Conservation (phyloP, 2,113 vertebrate species). For the Leptodactylus fuscus region DNA sequence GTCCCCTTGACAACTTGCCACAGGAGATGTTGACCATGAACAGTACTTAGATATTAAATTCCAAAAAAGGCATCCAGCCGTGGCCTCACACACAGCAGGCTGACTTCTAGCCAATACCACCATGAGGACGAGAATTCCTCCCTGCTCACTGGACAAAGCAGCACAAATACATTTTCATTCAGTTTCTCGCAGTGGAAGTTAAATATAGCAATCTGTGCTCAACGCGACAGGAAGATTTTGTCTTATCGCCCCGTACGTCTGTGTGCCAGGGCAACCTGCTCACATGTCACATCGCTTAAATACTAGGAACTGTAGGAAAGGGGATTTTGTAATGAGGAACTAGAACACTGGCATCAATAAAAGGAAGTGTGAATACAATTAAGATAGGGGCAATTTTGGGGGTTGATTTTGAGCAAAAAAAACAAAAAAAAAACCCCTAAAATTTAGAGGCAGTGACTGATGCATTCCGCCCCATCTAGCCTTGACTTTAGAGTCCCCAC, state of each 20-base stretch:
- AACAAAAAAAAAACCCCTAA: too few species aligned
- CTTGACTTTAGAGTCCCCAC: too few species aligned
- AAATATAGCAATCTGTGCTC: not conserved
- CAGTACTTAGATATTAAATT: slow-evolving; percentile 48
- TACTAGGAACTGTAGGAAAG: too few species aligned
- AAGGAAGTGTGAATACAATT: too few species aligned
- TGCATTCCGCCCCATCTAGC: too few species aligned
- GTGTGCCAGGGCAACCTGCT: not conserved
- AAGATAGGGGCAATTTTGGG: too few species aligned
- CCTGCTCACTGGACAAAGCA: slow-evolving; percentile 46
- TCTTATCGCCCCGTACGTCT: not conserved
- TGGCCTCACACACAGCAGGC: slow-evolving; percentile 53
- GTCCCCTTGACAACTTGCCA: slow-evolving; percentile 8
- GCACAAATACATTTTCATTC: slow-evolving; percentile 21
- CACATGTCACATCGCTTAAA: not conserved
- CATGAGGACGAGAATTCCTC: slow-evolving; percentile 33
- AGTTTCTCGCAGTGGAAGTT: slow-evolving; percentile 16
- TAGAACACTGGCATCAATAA: too few species aligned
- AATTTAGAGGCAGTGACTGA: too few species aligned
- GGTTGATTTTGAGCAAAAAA: too few species aligned
- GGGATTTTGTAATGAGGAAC: too few species aligned
- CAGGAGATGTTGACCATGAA: slow-evolving; percentile 31
- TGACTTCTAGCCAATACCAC: slow-evolving; percentile 53
- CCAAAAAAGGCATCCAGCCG: slow-evolving; percentile 51
- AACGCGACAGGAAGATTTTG: not conserved